Base-by-base conservation (phyloP, 2,113 vertebrate species). In the Carassius auratus region DNA sequence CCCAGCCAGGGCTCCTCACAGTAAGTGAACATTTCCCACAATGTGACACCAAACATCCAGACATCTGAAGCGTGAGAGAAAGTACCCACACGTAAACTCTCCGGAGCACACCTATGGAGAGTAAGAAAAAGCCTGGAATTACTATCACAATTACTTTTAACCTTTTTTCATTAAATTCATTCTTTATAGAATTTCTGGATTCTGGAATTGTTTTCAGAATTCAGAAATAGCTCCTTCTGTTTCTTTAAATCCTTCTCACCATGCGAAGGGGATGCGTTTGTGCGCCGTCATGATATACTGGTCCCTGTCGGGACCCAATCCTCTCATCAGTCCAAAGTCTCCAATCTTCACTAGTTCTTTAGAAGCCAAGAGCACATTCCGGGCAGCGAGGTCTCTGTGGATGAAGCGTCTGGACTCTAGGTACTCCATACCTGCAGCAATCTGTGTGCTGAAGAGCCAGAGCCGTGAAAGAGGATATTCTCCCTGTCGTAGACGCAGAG, bases 1-100 rank as follows among this genome's bases (percentile, higher is more conserved):
- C 96, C 95, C 69, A 96, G 90, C 97, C 97, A 98, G 13, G 96
- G 97, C 81, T 98, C 97, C 86, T 97, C 94, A 1, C 96, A 96
- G 88, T 95, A 95, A 0, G 96, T 96, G 85, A 97, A 97, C 96
- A 98, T 97, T 90, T 98, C 96, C 96, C 97, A 98, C 61, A 98
- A 61, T 2, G 96, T 96, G 85, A 97, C 93, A 0, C 96, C 96
- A 26, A 95, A 98, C 96, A 97, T 98, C 97, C 96, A 98, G 73
- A 97, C 95, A 5, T 98, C 96, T 0, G 96, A 97, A 26, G 95
- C 90, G 14, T 95, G 95, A 1, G 96, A 96, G 92, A 98, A 98
- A 17, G 95, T 92, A 50, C 96, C 97, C 0, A 94, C 88, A 10
- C 95, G 95, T 3, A 97, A 93, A 85, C 96, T 97, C 89, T 98